These are phyloP conservation scores for Trochalopteron elliotii DNA, from an alignment of 2,113 vertebrate species.

Conservation along the genomic window DNA sequence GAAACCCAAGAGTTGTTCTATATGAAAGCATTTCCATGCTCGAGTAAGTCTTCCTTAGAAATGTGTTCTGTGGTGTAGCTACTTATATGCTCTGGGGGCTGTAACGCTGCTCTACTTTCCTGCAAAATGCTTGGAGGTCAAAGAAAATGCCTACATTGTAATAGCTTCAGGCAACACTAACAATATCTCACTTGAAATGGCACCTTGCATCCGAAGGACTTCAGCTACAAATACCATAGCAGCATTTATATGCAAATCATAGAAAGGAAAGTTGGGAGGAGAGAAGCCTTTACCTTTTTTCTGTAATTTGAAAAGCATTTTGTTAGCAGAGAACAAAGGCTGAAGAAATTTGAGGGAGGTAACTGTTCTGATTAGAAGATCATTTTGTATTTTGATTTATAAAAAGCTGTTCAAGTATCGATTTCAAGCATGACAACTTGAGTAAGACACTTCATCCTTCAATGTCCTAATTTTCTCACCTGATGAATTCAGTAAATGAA, in stretches of 20 bases:
- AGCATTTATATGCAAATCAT: background rate
- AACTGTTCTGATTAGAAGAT: background rate
- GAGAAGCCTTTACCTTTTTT: background rate
- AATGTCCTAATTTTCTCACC: background rate
- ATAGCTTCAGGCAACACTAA: background rate
- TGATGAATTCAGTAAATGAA: background rate
- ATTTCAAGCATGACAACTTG: background rate
- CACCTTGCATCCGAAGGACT: background rate
- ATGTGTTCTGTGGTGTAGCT: background rate
- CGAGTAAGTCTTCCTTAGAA: background rate
- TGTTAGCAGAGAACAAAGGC: background rate
- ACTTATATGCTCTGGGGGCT: background rate
- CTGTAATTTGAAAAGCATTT: background rate
- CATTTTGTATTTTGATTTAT: background rate
- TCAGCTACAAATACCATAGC: background rate
- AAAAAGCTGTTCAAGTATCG: background rate
- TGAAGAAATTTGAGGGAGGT: background rate
- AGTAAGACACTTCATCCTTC: background rate
- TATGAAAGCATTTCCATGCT: background rate
- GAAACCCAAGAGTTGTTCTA: background rate
- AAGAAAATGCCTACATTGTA: background rate
- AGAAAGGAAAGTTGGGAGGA: background rate
- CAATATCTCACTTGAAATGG: background rate
- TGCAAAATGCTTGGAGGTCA: background rate
- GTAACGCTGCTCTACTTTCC: background rate